Base-by-base conservation (phyloP, 2,797 vertebrate species). In the Amblyraja radiata region DNA sequence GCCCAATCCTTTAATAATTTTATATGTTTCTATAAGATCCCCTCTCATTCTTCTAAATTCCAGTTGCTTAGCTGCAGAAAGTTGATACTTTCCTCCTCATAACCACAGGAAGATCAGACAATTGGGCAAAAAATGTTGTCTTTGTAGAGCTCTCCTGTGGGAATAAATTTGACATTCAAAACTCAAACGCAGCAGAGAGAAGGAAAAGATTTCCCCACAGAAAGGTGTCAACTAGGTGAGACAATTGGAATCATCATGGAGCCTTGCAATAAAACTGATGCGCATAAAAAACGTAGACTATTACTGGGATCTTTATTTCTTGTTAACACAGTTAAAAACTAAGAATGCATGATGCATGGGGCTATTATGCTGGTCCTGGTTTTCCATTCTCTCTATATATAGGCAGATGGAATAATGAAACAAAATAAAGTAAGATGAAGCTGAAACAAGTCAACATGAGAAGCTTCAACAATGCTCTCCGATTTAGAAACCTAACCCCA, bases 211-310 rank as follows among this genome's bases (percentile, higher is more conserved):
- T 97, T 98, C 97, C 98, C 98, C 98, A 97, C 97, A 97, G 98
- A 97, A 98, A 98, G 98, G 98, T 98, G 97, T 98, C 97, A 97
- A 98, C 98, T 99, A 98, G 99, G 98, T 98, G 98, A 98, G 97
- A 96, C 97, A 98, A 99, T 99, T 99, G 99, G 98, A 99, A 99
- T 99, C 99, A 99, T 99, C 98, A 97, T 98, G 97, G 97, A 98
- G 97, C 97, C 98, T 99, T 99, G 99, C 97, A 96, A 97, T 97
- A 96, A 97, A 97, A 98, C 98, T 98, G 98, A 98, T 97, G 97
- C 97, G 94, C 97, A 97, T 98, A 99, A 98, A 98, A 98, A 98
- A 98, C 21, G 1, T 98, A 97, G 98, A 98, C 99, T 99, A 99
- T 98, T 97, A 97, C 95, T 96, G 96, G 96, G 96, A 97, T 97